Evolutionary conservation across 2,888 invertebrate genomes (phyloP).

Genomic region (Acanthosepion lycidas): DNA sequence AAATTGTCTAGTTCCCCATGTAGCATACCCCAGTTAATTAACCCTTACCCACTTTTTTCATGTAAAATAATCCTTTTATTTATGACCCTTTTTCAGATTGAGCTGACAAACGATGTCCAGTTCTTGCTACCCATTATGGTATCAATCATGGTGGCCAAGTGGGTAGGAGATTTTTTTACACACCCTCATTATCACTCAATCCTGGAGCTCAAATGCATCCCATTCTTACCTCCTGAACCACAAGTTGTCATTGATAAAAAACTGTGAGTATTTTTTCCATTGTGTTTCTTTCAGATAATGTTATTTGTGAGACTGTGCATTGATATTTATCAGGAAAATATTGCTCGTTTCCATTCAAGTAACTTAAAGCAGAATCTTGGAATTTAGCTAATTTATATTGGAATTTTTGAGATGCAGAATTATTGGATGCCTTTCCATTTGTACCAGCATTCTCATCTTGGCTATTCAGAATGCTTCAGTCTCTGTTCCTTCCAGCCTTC

Average conservation of each 20-base stretch:
- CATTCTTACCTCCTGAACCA: constrained; percentile 75
- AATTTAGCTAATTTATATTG: too few species aligned
- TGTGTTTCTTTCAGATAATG: not conserved
- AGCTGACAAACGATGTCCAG: constrained; percentile 76
- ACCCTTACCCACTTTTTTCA: too few species aligned
- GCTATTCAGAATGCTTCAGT: too few species aligned
- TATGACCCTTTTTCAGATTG: constrained; percentile 67
- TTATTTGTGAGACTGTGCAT: not conserved
- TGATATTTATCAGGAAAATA: not conserved
- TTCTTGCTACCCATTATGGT: constrained; percentile 76
- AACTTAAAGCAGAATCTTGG: too few species aligned
- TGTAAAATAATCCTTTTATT: not conserved
- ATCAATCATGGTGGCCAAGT: constrained; percentile 76
- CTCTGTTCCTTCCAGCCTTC: too few species aligned
- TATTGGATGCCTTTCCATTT: too few species aligned
- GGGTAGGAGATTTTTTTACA: constrained; percentile 76
- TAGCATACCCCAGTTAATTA: too few species aligned
- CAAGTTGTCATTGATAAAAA: constrained; percentile 54
- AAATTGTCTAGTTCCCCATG: too few species aligned
- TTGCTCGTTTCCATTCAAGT: not conserved
- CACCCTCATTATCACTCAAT: constrained; percentile 76
- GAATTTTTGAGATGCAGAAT: too few species aligned
- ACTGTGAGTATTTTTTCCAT: not conserved
- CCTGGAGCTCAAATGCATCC: constrained; percentile 76
- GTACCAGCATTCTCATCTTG: too few species aligned